phyloP scores from a whole-genome alignment of 2,888 invertebrate genomes.

The Myopa tessellatipennis region DNA sequence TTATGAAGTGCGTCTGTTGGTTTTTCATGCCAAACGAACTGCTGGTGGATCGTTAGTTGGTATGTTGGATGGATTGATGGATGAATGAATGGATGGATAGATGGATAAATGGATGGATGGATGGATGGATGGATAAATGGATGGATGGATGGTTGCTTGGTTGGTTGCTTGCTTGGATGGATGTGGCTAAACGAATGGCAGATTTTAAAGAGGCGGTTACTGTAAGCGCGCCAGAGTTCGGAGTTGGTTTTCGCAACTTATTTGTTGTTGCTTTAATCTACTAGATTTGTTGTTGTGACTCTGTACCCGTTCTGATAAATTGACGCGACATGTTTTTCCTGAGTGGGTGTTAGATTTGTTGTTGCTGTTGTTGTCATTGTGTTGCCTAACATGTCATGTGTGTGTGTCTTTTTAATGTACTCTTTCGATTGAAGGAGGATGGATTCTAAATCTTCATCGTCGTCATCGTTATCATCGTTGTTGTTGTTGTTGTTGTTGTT shows the following conservation, averaged over 20 bases:
- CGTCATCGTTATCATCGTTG: neutral
- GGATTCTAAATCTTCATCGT: neutral
- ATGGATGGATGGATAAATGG: neutral
- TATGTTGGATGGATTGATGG: neutral
- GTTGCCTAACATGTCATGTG: neutral
- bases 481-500: neutral
- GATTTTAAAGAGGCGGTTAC: neutral
- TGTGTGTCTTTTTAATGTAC: neutral
- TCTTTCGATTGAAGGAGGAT: neutral
- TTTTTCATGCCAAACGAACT: too few relatives aligned
- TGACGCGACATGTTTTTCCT: conserved; percentile 18
- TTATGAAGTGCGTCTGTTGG: neutral
- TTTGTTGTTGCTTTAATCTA: neutral
- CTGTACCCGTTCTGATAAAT: conserved; percentile 19
- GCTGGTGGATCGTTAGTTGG: too few relatives aligned
- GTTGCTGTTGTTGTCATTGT: neutral
- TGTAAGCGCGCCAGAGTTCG: neutral
- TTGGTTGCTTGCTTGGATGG: conserved; percentile 5
- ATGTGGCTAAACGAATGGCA: too few relatives aligned
- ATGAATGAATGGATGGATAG: conserved; percentile 3
- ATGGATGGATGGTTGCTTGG: neutral
- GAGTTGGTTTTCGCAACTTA: neutral
- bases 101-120: conserved; percentile 1
- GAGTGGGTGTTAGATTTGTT: conserved; percentile 28
- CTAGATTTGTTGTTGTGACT: neutral